Percentiles rank a stretch among this genome's conserved stretches.
Conservation (phyloP, 1,140 invertebrate species). For the Zaprionus africanus region DNA sequence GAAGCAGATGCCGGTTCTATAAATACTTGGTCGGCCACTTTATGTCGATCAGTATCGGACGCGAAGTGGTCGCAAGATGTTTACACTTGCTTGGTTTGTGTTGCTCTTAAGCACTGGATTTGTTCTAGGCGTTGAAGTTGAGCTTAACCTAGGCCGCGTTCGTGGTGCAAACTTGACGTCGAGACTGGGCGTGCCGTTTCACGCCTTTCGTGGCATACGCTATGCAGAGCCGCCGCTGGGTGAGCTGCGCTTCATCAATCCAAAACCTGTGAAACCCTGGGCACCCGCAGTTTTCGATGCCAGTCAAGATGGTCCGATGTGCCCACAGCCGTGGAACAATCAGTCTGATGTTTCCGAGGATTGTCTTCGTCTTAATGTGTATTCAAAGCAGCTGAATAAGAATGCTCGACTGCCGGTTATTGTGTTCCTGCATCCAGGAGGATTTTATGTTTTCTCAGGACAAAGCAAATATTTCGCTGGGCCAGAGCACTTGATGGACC, state of each 20-base stretch:
- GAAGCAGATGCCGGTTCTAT: constrained; percentile 1
- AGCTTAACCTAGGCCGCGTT: constrained; percentile 64
- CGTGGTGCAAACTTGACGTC: constrained; percentile 60
- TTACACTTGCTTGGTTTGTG: constrained; percentile 3
- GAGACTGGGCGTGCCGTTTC: constrained; percentile 85
- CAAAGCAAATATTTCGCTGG: constrained; percentile 84
- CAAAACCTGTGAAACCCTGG: constrained; percentile 85
- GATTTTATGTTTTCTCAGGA: constrained; percentile 84
- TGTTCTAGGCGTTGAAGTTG: constrained; percentile 44
- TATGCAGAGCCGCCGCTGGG: constrained; percentile 86
- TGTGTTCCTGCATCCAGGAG: constrained; percentile 88
- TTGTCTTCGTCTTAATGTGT: constrained; percentile 93
- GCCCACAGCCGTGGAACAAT: constrained; percentile 82
- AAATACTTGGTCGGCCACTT: constrained; percentile 13
- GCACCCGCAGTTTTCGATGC: constrained; percentile 85
- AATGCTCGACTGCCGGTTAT: constrained; percentile 85
- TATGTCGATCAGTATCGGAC: constrained; percentile 6
- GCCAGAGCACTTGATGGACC: constrained; percentile 86
- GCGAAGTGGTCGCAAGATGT: constrained; percentile 4
- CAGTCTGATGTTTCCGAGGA: constrained; percentile 87
- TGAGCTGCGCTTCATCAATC: constrained; percentile 71
- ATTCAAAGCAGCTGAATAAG: constrained; percentile 87
- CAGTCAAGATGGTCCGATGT: constrained; percentile 86
- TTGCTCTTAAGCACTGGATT: not conserved
- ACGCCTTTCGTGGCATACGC: constrained; percentile 88